A percentile compares a stretch with the other conserved stretches of the same genome.
These are phyloP conservation scores for Thaleichthys pacificus DNA, from an alignment of 2,797 vertebrate genomes.

Conservation along the genomic window DNA sequence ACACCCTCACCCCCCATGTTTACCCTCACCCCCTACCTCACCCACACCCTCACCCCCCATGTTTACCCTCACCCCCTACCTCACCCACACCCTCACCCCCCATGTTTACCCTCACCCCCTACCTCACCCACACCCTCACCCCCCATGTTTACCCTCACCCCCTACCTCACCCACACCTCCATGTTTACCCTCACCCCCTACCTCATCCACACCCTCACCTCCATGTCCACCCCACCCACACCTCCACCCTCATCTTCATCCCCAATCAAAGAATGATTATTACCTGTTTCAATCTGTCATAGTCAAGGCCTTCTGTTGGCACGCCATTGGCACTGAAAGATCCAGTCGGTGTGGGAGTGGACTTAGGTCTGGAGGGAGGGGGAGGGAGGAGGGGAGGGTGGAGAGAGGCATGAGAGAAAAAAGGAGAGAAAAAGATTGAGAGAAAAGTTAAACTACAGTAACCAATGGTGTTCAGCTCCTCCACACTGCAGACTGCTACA, in stretches of 20 bases:
- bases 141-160: constrained; percentile 25
- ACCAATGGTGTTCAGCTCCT: not conserved
- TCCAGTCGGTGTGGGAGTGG: constrained; percentile 83
- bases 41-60: too few relatives aligned
- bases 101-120: too few relatives aligned
- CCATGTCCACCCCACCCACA: not conserved
- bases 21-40: not conserved
- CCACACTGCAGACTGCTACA: not conserved
- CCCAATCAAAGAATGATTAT: not conserved
- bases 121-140: not conserved
- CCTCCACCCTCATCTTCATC: not conserved
- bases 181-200: not conserved
- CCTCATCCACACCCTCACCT: not conserved
- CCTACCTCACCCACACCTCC: not conserved
- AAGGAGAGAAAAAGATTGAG: too few relatives aligned
- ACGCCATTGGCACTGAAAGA: constrained; percentile 96
- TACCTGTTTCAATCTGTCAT: constrained; percentile 98
- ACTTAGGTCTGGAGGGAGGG: constrained; percentile 84
- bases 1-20: not conserved
- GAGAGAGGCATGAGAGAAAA: constrained; percentile 1
- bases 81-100: too few relatives aligned
- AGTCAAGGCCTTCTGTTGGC: constrained; percentile 92
- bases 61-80: not conserved
- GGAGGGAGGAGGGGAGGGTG: not conserved
- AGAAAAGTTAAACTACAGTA: too few relatives aligned